Conservation (phyloP, 2,888 invertebrate species). For the Mythimna pallens region DNA sequence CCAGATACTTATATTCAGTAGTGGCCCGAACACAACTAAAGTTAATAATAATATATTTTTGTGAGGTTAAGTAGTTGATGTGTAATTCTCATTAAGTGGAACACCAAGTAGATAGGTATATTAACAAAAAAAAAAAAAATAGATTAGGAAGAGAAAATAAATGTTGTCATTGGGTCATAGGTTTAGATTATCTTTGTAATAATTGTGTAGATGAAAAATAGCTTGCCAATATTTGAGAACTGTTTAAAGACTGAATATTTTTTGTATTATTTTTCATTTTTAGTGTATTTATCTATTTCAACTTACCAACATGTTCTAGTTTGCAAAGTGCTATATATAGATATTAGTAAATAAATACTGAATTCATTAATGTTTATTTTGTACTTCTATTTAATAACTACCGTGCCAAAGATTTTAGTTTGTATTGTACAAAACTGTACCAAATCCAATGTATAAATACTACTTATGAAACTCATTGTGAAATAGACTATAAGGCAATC, state of each 20-base stretch:
- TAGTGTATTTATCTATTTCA: conserved; percentile 2
- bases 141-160: conserved; percentile 49
- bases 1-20: conserved; percentile 49
- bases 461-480: conserved; percentile 46
- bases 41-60: conserved; percentile 73
- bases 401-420: conserved; percentile 16
- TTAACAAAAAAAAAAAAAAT: conserved; percentile 47
- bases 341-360: not conserved
- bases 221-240: conserved; percentile 42
- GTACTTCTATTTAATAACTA: not conserved
- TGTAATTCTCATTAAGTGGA: conserved; percentile 60
- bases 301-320: conserved; percentile 1
- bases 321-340: conserved; percentile 5
- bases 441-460: conserved; percentile 45
- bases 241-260: conserved; percentile 62
- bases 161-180: conserved; percentile 53
- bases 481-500: conserved; percentile 39
- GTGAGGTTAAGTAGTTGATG: conserved; percentile 62
- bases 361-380: not conserved
- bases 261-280: conserved; percentile 23
- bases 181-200: conserved; percentile 37
- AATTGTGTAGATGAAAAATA: conserved; percentile 39
- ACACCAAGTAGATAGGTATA: conserved; percentile 69
- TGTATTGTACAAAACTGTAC: conserved; percentile 42
- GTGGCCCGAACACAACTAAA: conserved; percentile 49